phyloP scores from a whole-genome alignment of 2,888 invertebrate species.

The Philaethria dido region DNA sequence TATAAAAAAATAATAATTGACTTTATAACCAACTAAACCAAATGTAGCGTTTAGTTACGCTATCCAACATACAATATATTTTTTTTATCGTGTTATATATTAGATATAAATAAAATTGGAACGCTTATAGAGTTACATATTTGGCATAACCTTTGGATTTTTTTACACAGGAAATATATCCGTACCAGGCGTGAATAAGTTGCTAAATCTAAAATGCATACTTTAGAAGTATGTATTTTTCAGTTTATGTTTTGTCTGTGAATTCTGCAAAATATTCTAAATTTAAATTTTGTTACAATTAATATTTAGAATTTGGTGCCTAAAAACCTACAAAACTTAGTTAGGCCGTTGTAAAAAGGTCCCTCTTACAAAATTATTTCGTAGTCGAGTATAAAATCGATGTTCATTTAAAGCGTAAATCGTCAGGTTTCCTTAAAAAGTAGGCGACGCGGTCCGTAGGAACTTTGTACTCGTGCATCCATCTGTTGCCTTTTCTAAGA shows the following conservation, averaged over 20 bases:
- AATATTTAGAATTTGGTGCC: too few species aligned
- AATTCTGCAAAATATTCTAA: too few species aligned
- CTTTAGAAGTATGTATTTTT: too few species aligned
- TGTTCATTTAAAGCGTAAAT: constrained; percentile 87
- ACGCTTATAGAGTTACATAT: not conserved
- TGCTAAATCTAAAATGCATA: too few species aligned
- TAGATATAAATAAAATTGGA: not conserved
- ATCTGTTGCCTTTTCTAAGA: constrained; percentile 92
- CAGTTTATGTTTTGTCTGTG: too few species aligned
- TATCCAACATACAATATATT: not conserved
- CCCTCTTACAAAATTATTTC: not conserved
- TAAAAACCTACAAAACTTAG: too few species aligned
- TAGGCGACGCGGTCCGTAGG: constrained; percentile 91
- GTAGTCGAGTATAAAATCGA: not conserved
- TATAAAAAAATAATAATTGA: too few species aligned
- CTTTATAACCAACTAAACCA: too few species aligned
- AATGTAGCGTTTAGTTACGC: too few species aligned
- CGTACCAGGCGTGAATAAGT: too few species aligned
- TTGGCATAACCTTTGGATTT: constrained; percentile 15
- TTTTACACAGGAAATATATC: not conserved
- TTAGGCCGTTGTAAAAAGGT: too few species aligned
- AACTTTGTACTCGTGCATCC: constrained; percentile 95
- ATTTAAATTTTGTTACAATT: too few species aligned
- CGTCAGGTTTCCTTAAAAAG: constrained; percentile 93
- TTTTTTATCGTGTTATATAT: not conserved